Base-by-base conservation (phyloP, 2,113 vertebrate species). In the Gasterosteus nipponicus region DNA sequence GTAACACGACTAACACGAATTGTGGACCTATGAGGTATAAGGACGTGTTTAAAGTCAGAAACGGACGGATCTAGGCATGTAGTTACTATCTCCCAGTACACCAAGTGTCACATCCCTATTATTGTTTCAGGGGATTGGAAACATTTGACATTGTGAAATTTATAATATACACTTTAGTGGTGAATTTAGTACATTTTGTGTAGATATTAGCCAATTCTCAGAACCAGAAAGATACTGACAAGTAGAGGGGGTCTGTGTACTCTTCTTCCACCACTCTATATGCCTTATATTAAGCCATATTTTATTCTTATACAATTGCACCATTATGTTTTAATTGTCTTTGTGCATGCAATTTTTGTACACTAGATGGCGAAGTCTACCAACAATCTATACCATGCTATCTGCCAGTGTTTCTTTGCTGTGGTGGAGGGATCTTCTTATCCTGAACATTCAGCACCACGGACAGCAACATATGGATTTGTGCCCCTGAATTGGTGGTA, bases 321-420 rank as follows among this genome's bases (percentile, higher is more conserved):
- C 18, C 61, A 4, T 3, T 2, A 8, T 7, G 16, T 19, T 16
- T 42, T 42, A 12, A 57, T 10, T 53, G 49, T 69, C 1, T 64
- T 63, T 89, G 80, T 63, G 81, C 81, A 6, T 73, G 1, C 71
- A 41, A 15, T 0, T 68, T 70, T 68, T 73, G 18, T 38, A 29
- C 91, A 84, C 90, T 83, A 93, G 92, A 78, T 87, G 90, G 86
- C n/a, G n/a, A 0, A 14, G 65, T 84, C 46, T 18, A 62, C 77
- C 58, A 75, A 61, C 44, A 41, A 54, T 66, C 0, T 4, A 26
- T 3, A 9, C 12, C 18, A 6, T 64, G 41, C 47, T 61, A 2
- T 56, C 31, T 54, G 62, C 57, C 31, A 7, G 16, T 1, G 16
- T 29, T 69, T 2, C 7, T 69, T 11, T 14, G n/a, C 46, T 39